These are phyloP conservation scores for Xenopus laevis DNA, from an alignment of 2,113 vertebrate species.

Conservation along the genomic window DNA sequence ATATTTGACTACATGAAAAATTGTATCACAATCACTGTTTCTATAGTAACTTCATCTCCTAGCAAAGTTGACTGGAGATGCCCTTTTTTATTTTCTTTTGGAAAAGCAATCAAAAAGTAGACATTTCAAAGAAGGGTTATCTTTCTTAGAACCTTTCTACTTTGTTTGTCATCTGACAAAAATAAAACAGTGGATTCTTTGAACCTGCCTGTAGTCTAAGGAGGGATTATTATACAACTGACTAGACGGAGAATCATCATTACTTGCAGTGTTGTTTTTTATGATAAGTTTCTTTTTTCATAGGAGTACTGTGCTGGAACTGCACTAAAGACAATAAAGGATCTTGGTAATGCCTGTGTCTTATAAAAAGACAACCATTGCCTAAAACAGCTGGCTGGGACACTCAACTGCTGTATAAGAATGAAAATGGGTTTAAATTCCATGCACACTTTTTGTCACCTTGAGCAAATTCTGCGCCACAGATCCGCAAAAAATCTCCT, in stretches of 20 bases:
- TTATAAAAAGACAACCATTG: too few relatives aligned
- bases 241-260: neutral
- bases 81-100: slow-evolving; percentile 57
- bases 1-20: slow-evolving; percentile 55
- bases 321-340: too few relatives aligned
- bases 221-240: neutral
- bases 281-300: neutral
- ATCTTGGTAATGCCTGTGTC: too few relatives aligned
- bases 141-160: slow-evolving; percentile 17
- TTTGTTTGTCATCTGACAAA: slow-evolving; percentile 17
- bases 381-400: too few relatives aligned
- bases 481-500: too few relatives aligned
- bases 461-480: too few relatives aligned
- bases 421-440: too few relatives aligned
- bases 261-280: neutral
- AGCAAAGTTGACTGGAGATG: slow-evolving; percentile 59
- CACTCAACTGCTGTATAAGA: too few relatives aligned
- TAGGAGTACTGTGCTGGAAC: too few relatives aligned
- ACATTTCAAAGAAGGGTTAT: slow-evolving; percentile 39
- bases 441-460: too few relatives aligned
- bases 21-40: slow-evolving; percentile 64
- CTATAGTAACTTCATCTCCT: slow-evolving; percentile 73
- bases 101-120: slow-evolving; percentile 56
- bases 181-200: slow-evolving; percentile 8
- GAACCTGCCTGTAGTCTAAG: neutral